Evolutionary conservation across 2,113 vertebrate genomes (phyloP).

Genomic region (Ochotona princeps): DNA sequence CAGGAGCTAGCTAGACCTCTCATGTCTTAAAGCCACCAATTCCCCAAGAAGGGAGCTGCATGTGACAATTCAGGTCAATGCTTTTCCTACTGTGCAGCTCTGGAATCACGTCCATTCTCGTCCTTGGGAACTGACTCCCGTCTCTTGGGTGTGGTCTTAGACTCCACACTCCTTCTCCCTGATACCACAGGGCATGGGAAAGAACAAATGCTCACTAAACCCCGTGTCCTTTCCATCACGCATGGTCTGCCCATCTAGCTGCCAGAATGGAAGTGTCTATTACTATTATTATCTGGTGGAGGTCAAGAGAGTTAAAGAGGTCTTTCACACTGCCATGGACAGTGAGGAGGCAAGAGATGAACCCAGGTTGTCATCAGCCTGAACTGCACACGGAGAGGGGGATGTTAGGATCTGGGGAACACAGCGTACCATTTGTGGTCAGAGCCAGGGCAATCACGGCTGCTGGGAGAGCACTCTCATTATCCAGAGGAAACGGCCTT

Average conservation of each 20-base stretch:
- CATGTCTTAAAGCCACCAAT: background rate
- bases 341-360: background rate
- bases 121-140: background rate
- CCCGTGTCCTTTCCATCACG: background rate
- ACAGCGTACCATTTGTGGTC: rapidly evolving
- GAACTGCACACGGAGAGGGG: background rate
- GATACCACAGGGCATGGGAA: background rate
- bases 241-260: background rate
- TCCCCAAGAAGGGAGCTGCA: background rate
- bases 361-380: background rate
- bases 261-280: background rate
- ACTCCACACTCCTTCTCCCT: background rate
- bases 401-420: background rate
- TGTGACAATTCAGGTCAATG: background rate
- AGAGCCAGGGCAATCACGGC: background rate
- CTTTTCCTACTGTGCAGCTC: background rate
- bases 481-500: background rate
- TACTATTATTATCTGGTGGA: no score
- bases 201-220: background rate
- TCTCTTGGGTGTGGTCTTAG: background rate
- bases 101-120: background rate
- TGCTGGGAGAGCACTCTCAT: rapidly evolving
- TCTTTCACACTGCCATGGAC: background rate
- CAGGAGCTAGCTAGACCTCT: no score
- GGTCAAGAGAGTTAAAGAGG: background rate